phyloP scores from a whole-genome alignment of 2,888 invertebrate genomes.

The Tiliacea citrago region DNA sequence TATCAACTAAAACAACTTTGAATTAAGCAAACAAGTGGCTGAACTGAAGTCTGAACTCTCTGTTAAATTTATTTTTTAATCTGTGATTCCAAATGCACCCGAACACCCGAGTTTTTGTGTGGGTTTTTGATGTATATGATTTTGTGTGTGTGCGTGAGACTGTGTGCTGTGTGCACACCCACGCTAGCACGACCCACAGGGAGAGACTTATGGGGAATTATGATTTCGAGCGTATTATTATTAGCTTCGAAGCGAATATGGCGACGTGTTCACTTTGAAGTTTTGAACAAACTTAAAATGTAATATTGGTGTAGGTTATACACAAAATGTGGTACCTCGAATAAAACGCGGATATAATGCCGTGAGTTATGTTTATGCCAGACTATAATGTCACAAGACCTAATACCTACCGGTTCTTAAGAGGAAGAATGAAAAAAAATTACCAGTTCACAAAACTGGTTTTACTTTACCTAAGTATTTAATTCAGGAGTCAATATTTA shows the following conservation, averaged over 20 bases:
- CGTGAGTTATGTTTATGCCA: neutral
- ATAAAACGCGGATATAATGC: neutral
- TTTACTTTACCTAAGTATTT: no score
- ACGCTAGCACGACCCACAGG: constrained; percentile 8
- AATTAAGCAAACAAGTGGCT: neutral
- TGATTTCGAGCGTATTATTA: neutral
- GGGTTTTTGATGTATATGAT: constrained; percentile 3
- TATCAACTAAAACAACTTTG: neutral
- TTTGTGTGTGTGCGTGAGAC: neutral
- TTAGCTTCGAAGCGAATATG: neutral
- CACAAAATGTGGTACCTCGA: no score
- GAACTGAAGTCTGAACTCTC: neutral
- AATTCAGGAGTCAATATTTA: neutral
- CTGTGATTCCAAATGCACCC: neutral
- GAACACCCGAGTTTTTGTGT: neutral
- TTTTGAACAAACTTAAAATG: neutral
- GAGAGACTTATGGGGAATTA: neutral
- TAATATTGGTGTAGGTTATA: neutral
- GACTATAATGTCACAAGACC: neutral
- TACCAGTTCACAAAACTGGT: neutral
- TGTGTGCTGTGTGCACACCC: neutral
- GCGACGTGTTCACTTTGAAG: neutral
- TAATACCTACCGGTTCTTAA: neutral
- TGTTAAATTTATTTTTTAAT: constrained; percentile 2
- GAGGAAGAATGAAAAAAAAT: no score